Conservation (phyloP, 2,888 invertebrate species). For the Luperina nickerlii region DNA sequence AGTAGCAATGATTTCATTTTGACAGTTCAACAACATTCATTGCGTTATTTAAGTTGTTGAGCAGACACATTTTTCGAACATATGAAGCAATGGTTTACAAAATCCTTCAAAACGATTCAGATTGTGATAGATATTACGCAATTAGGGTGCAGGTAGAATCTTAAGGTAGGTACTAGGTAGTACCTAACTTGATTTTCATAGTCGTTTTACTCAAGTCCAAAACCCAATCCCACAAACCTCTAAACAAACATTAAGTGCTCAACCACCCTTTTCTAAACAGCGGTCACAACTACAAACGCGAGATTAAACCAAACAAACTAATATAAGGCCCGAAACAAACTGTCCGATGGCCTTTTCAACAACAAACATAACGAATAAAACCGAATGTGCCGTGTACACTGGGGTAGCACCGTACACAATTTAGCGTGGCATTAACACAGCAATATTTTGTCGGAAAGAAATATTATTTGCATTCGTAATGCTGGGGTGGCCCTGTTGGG, state of each 20-base stretch:
- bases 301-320: slow-evolving; percentile 60
- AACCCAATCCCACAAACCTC: slow-evolving; percentile 16
- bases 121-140: too few species aligned
- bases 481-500: slow-evolving; percentile 75
- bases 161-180: too few species aligned
- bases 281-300: slow-evolving; percentile 45
- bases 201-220: neutral
- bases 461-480: slow-evolving; percentile 88
- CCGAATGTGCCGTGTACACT: slow-evolving; percentile 82
- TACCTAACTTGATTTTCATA: neutral
- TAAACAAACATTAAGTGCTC: slow-evolving; percentile 35
- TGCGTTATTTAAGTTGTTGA: neutral
- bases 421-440: slow-evolving; percentile 87
- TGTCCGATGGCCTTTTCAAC: slow-evolving; percentile 77
- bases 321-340: slow-evolving; percentile 55
- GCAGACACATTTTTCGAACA: neutral
- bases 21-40: neutral
- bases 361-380: slow-evolving; percentile 86
- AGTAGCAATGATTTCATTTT: neutral
- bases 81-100: neutral
- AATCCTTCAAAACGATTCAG: neutral
- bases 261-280: slow-evolving; percentile 37
- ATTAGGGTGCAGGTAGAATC: neutral
- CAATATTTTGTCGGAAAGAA: slow-evolving; percentile 87
- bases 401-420: slow-evolving; percentile 81